Percentiles rank a stretch among this genome's conserved stretches.
Conservation (phyloP, 1,140 invertebrate genomes). For the Anastatus disparis region DNA sequence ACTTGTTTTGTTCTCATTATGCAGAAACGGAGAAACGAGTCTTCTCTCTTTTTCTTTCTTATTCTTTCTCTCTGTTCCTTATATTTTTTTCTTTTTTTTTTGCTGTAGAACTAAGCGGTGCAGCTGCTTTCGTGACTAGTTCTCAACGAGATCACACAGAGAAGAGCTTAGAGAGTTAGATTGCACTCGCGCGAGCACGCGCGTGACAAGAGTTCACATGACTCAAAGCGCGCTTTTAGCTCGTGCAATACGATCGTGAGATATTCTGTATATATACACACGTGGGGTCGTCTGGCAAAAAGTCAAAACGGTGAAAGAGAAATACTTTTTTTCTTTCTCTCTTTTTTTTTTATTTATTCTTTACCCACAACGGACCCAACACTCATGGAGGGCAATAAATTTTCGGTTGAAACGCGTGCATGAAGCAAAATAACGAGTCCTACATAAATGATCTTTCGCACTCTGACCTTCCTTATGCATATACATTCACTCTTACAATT, state of each 20-base stretch:
- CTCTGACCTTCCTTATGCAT: slow-evolving; percentile 10
- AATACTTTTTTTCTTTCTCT: no score
- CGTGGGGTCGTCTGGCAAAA: slow-evolving; percentile 9
- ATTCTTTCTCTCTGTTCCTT: no score
- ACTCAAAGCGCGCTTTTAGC: slow-evolving; percentile 2
- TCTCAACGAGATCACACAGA: not conserved
- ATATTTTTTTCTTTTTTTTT: no score
- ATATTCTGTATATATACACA: not conserved
- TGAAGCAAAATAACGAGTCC: not conserved
- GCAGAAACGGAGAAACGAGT: slow-evolving; percentile 4
- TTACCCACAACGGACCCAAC: no score
- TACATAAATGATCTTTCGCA: not conserved
- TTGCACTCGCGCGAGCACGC: not conserved
- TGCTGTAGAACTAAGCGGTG: no score
- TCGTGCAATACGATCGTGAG: slow-evolving; percentile 26
- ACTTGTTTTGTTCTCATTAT: not conserved
- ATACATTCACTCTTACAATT: no score
- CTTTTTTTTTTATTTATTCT: no score
- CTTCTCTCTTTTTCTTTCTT: not conserved
- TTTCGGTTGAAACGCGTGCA: not conserved
- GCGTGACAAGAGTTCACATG: slow-evolving; percentile 24
- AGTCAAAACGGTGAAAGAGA: slow-evolving; percentile 29
- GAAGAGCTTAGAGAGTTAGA: not conserved
- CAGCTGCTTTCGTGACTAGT: slow-evolving; percentile 7
- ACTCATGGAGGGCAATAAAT: slow-evolving; percentile 14